phyloP scores from a whole-genome alignment of 2,113 vertebrate genomes.

The Calyptomena viridis region DNA sequence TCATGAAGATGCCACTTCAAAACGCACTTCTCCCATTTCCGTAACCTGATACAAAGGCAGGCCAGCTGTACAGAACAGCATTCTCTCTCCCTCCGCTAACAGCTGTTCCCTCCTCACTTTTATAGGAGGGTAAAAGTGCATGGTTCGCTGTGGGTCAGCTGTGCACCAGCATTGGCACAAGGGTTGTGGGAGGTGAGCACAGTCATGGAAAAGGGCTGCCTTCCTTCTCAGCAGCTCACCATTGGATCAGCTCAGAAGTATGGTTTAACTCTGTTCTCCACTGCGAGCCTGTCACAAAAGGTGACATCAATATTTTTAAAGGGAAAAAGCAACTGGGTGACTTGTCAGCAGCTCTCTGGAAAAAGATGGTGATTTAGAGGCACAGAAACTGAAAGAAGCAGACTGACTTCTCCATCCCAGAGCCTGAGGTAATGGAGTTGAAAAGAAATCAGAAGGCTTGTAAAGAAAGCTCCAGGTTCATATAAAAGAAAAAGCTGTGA shows the following conservation, averaged over 20 bases:
- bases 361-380: not conserved
- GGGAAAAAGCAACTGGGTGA: not conserved
- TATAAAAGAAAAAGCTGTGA: not conserved
- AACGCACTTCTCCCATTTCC: not conserved
- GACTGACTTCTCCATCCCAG: not conserved
- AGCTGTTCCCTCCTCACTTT: not conserved
- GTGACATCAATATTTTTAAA: not conserved
- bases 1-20: not conserved
- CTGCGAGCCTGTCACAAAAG: not conserved
- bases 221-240: not conserved
- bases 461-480: not conserved
- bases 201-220: not conserved
- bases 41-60: not conserved
- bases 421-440: not conserved
- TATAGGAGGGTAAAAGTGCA: not conserved
- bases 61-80: not conserved
- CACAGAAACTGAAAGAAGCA: slow-evolving; percentile 3
- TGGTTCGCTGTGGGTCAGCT: not conserved
- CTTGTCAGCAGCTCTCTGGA: not conserved
- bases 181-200: not conserved
- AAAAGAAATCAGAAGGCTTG: not conserved
- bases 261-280: not conserved
- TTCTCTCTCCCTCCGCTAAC: not conserved
- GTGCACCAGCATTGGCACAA: not conserved
- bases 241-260: not conserved